These are phyloP conservation scores for Tipula helvola DNA, from an alignment of 2,888 invertebrate genomes.

Conservation along the genomic window DNA sequence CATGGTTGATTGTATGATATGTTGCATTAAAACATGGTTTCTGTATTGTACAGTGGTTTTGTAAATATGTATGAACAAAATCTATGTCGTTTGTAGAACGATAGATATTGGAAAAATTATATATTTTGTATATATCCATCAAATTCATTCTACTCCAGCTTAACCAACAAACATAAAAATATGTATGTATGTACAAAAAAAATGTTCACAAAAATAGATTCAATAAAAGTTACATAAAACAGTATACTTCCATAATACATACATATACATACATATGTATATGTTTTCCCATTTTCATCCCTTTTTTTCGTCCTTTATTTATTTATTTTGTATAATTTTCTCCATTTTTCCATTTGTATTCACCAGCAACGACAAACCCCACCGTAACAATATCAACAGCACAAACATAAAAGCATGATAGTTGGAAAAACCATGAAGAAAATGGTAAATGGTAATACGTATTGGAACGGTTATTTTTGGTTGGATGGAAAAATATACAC, in stretches of 20 bases:
- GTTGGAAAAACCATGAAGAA: neutral
- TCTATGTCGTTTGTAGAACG: neutral
- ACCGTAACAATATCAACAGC: neutral
- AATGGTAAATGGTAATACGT: neutral
- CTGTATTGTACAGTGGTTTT: too few relatives aligned
- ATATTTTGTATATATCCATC: neutral
- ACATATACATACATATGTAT: neutral
- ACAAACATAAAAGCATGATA: neutral
- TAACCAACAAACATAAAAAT: neutral
- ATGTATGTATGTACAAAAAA: neutral
- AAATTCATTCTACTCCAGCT: neutral
- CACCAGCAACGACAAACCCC: neutral
- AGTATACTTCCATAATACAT: neutral
- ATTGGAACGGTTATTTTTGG: neutral
- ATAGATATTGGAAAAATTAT: neutral
- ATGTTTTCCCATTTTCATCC: neutral
- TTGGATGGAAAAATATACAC: neutral
- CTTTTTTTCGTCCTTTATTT: neutral
- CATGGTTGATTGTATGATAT: neutral
- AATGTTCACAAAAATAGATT: neutral
- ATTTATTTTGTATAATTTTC: neutral
- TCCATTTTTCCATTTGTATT: neutral
- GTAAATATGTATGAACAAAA: neutral
- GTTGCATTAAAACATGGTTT: neutral
- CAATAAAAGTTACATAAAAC: conserved; percentile 4